Evolutionary conservation across 2,113 vertebrate species (phyloP).

Genomic region (Siniperca chuatsi): DNA sequence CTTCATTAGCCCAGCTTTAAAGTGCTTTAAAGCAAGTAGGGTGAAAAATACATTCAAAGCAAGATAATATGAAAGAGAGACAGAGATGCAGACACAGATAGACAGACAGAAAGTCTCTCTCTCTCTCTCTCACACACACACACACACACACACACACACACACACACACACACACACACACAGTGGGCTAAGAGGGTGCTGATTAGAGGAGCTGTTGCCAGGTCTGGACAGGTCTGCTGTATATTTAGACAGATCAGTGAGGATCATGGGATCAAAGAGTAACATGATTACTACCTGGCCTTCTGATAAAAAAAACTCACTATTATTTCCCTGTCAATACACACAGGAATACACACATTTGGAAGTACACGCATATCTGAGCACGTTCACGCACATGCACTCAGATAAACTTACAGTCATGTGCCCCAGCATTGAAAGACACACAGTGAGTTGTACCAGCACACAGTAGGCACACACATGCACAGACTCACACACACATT

Average conservation of each 20-base stretch:
- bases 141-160: conserved; percentile 8
- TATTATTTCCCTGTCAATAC: conserved; percentile 83
- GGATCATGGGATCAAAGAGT: conserved; percentile 85
- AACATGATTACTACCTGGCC: conserved; percentile 83
- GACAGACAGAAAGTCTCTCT: conserved; percentile 25
- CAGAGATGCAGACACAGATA: conserved; percentile 8
- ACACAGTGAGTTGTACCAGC: conserved; percentile 4
- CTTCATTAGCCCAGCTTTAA: conserved; percentile 51
- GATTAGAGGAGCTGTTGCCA: conserved; percentile 68
- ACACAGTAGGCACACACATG: conserved; percentile 17
- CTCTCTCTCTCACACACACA: background rate
- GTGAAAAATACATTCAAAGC: conserved; percentile 26
- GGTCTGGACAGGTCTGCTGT: conserved; percentile 79
- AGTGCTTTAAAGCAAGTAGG: conserved; percentile 25
- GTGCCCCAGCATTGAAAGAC: conserved; percentile 22
- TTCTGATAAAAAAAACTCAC: conserved; percentile 81
- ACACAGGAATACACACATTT: conserved; percentile 46
- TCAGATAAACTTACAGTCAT: background rate
- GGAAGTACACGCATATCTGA: conserved; percentile 25
- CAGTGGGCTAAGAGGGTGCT: conserved; percentile 52
- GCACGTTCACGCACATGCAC: background rate
- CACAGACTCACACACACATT: background rate
- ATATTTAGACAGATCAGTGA: conserved; percentile 81
- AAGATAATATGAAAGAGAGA: conserved; percentile 39
- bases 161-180: conserved; percentile 25